Evolutionary conservation across 1,140 invertebrate genomes (phyloP), one percentile per base, ranked within the genome.

Genomic region (Scaptomyza graminum): DNA sequence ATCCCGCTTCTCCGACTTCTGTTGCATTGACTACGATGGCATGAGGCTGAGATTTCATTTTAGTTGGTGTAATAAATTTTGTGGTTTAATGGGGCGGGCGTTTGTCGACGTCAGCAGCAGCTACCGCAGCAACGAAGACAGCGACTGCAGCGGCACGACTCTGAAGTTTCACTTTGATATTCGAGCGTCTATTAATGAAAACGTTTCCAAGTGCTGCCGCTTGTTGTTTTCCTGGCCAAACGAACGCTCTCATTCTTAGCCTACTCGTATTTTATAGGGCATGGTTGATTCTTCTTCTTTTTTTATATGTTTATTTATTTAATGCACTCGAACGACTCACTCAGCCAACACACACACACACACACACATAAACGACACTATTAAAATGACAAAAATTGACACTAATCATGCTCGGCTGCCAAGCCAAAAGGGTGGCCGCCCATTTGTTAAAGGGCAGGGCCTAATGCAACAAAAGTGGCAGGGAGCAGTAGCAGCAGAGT

Each of bases 371-470:
- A 88, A 79, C 68, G 79, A 75, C 63, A 63, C 72, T 70, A 83
- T 88, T 88, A 88, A 88, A 88, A 65, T 88, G 83, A 87, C 83
- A 87, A 83, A 88, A 87, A 87, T 79, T 88, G 83, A 88, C 83
- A 87, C 83, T 87, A 87, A 87, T 88, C 83, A 87, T 87, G 83
- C 83, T 88, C 43, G 63, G 52, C 46, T 78, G 78, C 62, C 78
- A 81, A 65, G 7, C 31, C 67, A 52, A 70, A 85, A 72, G 82
- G 82, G 74, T 82, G 83, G 82, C 74, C 74, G 60, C 44, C 79
- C 79, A 65, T 78, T 82, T 52, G 66, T 75, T 68, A 12, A 41
- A 41, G 49, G 50, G 25, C 7, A 37, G n/a, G 31, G 16, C 11
- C 11, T 5, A 16, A 9, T 6, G 11, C 12, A 18, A 28, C n/a